Evolutionary conservation across 2,888 invertebrate genomes (phyloP).

Genomic region (Holacanthella duospinosa): DNA sequence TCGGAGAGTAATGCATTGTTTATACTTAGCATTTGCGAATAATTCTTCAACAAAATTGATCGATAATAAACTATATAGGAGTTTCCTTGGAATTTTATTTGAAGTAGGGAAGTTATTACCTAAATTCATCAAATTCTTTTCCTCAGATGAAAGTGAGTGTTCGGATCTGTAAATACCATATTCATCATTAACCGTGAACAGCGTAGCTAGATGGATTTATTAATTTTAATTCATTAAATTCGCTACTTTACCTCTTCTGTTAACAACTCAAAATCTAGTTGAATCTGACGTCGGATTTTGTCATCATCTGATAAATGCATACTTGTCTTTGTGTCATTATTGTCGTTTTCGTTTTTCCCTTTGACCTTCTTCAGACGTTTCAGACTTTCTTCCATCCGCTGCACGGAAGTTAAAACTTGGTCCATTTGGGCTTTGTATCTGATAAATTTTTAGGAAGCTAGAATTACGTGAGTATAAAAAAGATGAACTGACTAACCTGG

Average conservation of each 20-base stretch:
- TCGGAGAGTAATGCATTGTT: no score
- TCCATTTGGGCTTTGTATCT: slow-evolving; percentile 52
- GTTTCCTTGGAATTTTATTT: no score
- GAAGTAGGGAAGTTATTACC: no score
- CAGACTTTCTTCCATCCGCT: slow-evolving; percentile 89
- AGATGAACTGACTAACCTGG: not conserved
- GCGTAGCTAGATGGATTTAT: not conserved
- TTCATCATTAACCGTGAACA: not conserved
- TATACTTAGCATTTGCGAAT: no score
- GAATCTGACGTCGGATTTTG: slow-evolving; percentile 82
- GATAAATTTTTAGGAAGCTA: no score
- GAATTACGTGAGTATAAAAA: slow-evolving; percentile 5
- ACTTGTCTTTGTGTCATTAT: slow-evolving; percentile 44
- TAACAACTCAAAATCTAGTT: slow-evolving; percentile 71
- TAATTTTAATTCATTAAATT: no score
- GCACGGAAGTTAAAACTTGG: slow-evolving; percentile 84
- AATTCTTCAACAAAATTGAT: no score
- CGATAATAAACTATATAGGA: no score
- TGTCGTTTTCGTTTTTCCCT: slow-evolving; percentile 43
- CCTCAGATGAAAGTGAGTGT: not conserved
- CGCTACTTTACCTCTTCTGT: slow-evolving; percentile 52
- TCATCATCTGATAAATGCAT: slow-evolving; percentile 74
- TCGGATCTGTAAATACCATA: not conserved
- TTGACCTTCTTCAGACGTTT: slow-evolving; percentile 75
- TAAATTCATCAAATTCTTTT: not conserved